Base-by-base conservation (phyloP, 2,113 vertebrate species). In the Hyperoodon ampullatus region DNA sequence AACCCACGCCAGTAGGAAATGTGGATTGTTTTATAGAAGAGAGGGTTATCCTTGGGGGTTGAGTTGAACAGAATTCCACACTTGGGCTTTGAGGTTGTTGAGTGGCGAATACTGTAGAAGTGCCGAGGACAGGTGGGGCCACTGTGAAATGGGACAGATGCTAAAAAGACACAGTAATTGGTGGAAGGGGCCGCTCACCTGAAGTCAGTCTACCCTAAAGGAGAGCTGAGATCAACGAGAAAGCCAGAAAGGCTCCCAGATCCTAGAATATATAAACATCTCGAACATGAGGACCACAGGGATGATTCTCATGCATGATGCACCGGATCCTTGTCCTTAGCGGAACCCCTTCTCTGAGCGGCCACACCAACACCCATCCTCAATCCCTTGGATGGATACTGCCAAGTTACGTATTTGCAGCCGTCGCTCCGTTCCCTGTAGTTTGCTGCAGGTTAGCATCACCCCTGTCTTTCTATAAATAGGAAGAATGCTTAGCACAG, bases 201-300 rank as follows among this genome's bases (percentile, higher is more conserved):
- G 23, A n/a, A 14, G 12, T 16, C 23, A 18, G 30, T 77, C 18
- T 15, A 13, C 6, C 18, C 42, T 63, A 18, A 75, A 81, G 21
- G 63, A 26, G 0, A 33, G 60, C n/a, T 4, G 18, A 66, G 77
- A 71, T 82, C 42, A 33, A 66, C 39, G 24, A 50, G 35, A 89
- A 47, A 86, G 61, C 58, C 23, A 12, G 91, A 33, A 26, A 44
- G 9, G 21, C 26, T 1, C 23, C 58, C 42, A 42, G 19, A 8
- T 10, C 58, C 33, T 33, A 42, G 65, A 47, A 3, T 28, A 39
- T 0, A 9, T 3, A 28, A 35, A 47, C 2, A 4, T 1, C 44
- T 44, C 74, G n/a, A 3, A 42, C 33, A 8, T 0, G 24, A 14
- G 30, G 61, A 16, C 50, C 1, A 0, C 0, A 1, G 10, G 75